These are phyloP conservation scores for Temnothorax ravouxi DNA, from an alignment of 2,888 invertebrate species.

Conservation along the genomic window DNA sequence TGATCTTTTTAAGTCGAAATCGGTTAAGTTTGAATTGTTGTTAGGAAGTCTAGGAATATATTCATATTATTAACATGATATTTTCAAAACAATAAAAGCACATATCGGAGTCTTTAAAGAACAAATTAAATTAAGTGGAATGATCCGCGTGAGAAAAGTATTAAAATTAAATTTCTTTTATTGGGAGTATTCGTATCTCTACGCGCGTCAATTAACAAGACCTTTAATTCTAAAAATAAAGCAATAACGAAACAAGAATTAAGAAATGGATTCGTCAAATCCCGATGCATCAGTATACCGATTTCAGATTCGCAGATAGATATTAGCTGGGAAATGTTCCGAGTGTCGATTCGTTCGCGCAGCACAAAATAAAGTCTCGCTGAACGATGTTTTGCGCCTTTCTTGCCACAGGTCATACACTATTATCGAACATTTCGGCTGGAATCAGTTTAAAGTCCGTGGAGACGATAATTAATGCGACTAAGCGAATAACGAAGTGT, in stretches of 20 bases:
- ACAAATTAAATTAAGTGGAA: not conserved
- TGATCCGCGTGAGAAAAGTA: not conserved
- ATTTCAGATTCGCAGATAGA: not conserved
- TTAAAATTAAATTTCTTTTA: not conserved
- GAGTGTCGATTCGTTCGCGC: not conserved
- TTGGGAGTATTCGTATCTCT: not conserved
- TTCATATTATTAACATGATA: not conserved
- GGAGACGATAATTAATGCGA: constrained; percentile 24
- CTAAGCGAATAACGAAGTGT: constrained; percentile 30
- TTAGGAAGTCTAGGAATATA: constrained; percentile 3
- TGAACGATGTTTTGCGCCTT: not conserved
- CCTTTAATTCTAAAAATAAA: not conserved
- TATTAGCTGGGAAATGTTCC: not conserved
- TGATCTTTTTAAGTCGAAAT: not conserved
- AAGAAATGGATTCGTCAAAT: not conserved
- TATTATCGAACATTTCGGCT: not conserved
- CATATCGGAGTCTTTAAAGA: not conserved
- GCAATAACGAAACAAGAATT: not conserved
- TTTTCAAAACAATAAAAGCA: not conserved
- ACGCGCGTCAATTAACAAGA: not conserved
- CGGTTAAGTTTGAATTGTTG: constrained; percentile 6
- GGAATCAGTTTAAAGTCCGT: not conserved
- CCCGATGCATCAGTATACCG: constrained; percentile 38
- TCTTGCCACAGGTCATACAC: constrained; percentile 34
- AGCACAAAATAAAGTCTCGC: constrained; percentile 13